Evolutionary conservation across 2,113 vertebrate genomes (phyloP).

Genomic region (Pteruthius melanotis): DNA sequence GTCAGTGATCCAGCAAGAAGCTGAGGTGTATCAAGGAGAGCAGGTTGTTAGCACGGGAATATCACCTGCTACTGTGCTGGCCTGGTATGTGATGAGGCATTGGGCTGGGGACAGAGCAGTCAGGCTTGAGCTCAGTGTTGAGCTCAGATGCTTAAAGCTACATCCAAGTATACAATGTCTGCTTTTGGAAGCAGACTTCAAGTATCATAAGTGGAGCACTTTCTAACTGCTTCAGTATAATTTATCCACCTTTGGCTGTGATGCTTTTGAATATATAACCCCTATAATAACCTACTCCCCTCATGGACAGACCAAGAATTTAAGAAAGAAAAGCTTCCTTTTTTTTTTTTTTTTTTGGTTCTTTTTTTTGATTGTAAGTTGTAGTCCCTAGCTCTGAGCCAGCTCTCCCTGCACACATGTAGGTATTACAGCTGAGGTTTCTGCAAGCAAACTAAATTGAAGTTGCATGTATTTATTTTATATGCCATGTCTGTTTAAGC

Average conservation of each 20-base stretch:
- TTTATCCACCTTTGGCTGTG: not conserved
- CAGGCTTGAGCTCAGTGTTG: not conserved
- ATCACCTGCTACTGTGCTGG: not conserved
- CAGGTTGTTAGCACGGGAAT: accelerated
- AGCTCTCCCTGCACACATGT: not conserved
- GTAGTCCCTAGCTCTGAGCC: not conserved
- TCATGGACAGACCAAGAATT: not conserved
- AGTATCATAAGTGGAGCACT: not conserved
- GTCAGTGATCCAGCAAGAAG: not conserved
- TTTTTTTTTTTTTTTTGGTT: not conserved
- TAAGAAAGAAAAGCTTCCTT: not conserved
- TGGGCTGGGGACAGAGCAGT: not conserved
- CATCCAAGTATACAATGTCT: not conserved
- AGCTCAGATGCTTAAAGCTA: not conserved
- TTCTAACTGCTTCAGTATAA: not conserved
- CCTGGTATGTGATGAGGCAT: accelerated
- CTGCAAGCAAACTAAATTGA: not conserved
- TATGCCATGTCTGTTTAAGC: not conserved
- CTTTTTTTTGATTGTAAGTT: not conserved
- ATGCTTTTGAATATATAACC: not conserved
- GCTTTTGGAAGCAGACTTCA: not conserved
- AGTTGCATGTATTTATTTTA: not conserved
- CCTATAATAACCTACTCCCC: not conserved
- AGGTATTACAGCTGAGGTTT: not conserved
- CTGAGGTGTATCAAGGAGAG: not conserved